Evolutionary conservation across 2,888 invertebrate species (phyloP).

Genomic region (Schizotus pectinicornis): DNA sequence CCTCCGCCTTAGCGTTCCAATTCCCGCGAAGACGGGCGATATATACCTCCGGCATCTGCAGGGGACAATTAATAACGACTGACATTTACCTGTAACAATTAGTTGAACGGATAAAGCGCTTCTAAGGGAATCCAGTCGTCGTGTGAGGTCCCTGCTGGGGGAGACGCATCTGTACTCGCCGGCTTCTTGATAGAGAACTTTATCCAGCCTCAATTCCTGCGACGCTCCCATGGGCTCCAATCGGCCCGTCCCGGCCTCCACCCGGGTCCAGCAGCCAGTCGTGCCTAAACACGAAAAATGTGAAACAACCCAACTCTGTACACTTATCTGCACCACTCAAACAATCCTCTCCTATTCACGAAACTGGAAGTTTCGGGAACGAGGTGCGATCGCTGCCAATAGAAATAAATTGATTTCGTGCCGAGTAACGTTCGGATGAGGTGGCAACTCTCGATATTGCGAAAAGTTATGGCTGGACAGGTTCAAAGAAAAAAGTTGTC

Average conservation of each 20-base stretch:
- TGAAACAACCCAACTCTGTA: no score
- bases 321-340: no score
- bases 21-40: background rate
- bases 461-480: slow-evolving; percentile 30
- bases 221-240: slow-evolving; percentile 65
- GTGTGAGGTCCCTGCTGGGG: slow-evolving; percentile 62
- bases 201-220: slow-evolving; percentile 69
- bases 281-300: slow-evolving; percentile 62
- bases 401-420: slow-evolving; percentile 34
- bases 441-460: slow-evolving; percentile 32
- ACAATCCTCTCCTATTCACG: background rate
- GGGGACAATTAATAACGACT: slow-evolving; percentile 14
- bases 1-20: background rate
- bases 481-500: slow-evolving; percentile 26
- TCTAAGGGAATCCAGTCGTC: slow-evolving; percentile 63
- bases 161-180: slow-evolving; percentile 78
- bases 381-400: background rate
- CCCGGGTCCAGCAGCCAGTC: slow-evolving; percentile 68
- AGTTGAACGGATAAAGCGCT: slow-evolving; percentile 60
- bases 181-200: slow-evolving; percentile 77
- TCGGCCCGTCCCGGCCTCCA: slow-evolving; percentile 63
- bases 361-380: slow-evolving; percentile 3
- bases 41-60: slow-evolving; percentile 8
- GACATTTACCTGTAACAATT: slow-evolving; percentile 62
- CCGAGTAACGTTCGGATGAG: slow-evolving; percentile 32